Evolutionary conservation across 2,888 invertebrate species (phyloP).

Genomic region (Yponomeuta plumbellus): DNA sequence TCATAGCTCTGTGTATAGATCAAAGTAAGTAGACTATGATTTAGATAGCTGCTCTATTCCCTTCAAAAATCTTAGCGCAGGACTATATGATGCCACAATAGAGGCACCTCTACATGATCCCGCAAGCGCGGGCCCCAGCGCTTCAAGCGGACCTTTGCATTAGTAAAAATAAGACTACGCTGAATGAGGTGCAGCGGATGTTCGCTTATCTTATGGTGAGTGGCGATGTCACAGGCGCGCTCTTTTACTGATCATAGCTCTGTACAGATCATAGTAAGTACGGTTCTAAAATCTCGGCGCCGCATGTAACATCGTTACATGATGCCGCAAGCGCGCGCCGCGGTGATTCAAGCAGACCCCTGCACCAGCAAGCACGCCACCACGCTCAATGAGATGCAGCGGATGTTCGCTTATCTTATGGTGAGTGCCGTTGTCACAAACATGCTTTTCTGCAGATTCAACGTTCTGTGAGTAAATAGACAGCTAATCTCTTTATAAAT

Average conservation of each 20-base stretch:
- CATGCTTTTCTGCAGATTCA: too few species aligned
- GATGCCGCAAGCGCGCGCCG: constrained; percentile 95
- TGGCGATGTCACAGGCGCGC: too few species aligned
- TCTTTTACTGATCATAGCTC: too few species aligned
- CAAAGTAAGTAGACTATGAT: too few species aligned
- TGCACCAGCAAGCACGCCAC: constrained; percentile 86
- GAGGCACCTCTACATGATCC: too few species aligned
- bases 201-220: constrained; percentile 91
- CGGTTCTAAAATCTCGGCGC: too few species aligned
- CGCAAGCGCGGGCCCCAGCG: constrained; percentile 87
- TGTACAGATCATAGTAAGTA: too few species aligned
- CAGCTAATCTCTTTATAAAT: too few species aligned
- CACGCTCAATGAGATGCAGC: constrained; percentile 90
- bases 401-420: constrained; percentile 96
- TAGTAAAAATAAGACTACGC: constrained; percentile 87
- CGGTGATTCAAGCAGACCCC: constrained; percentile 87
- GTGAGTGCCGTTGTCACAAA: constrained; percentile 64
- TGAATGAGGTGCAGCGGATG: constrained; percentile 94
- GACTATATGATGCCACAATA: constrained; percentile 99
- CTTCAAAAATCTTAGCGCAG: too few species aligned
- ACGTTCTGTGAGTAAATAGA: too few species aligned
- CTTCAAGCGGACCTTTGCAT: constrained; percentile 84
- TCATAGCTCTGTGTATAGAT: too few species aligned
- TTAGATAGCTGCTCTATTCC: too few species aligned
- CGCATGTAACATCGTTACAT: constrained; percentile 98